Base-by-base conservation (phyloP, 23 tunicate genomes). In the Clavelina lepadiformis region DNA sequence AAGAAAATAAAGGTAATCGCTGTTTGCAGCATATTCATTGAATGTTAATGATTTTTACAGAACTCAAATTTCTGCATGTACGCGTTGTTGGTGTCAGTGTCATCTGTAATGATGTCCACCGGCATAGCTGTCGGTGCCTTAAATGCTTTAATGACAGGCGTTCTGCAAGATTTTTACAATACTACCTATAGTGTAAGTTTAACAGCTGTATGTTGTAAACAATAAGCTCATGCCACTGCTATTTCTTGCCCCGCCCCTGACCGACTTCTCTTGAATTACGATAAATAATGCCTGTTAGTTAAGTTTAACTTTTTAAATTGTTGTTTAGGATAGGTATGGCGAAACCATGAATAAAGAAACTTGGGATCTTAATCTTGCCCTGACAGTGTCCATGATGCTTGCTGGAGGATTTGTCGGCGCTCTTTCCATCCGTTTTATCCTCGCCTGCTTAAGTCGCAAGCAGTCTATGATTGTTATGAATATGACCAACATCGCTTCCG, bases 391-490 rank as follows among this genome's bases (percentile, higher is more conserved):
- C 13, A 75, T 82, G 67, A n/a, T 81, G 49, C 66, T 89, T 2
- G 87, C 87, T 19, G 97, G 97, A 5, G 97, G 97, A 21, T 74
- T 81, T 27, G 35, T 89, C 0, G 97, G 97, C 1, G 88, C 97
- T 33, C 37, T 72, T 4, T 81, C 81, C 3, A 68, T 77, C 35
- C 74, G 71, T 2, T 26, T 81, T n/a, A 58, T 89, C 2, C 52
- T 74, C 34, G 52, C 51, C 8, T 25, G 66, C 1, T 51, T 74
- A 19, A 68, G 69, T 46, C 75, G 97, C 13, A 89, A 81, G 46
- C 49, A 67, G 18, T 69, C 91, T 0, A 71, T 81, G 89, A 56
- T 82, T 0, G 38, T 81, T 5, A 89, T 89, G 72, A 89, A 89
- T 58, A 29, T 70, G 21, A 81, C 87, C 30, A 89, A 89, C 60